These are phyloP conservation scores for Graptemys geographica DNA, from an alignment of 2,797 vertebrate genomes.

Conservation along the genomic window DNA sequence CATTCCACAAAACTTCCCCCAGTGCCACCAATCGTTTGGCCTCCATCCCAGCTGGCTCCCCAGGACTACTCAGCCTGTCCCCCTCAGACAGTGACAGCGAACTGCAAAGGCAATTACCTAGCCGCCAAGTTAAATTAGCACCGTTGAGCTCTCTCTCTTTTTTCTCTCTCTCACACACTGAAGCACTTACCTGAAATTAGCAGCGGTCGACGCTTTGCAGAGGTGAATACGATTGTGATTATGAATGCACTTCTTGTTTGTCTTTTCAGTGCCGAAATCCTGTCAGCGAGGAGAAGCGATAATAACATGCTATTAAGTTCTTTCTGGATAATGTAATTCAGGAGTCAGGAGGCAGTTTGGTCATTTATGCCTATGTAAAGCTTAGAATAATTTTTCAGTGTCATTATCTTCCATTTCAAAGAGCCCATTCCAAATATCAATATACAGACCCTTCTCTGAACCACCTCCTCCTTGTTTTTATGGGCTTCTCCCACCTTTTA, in stretches of 20 bases:
- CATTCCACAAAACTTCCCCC: neutral
- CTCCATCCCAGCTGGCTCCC: neutral
- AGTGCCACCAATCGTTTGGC: neutral
- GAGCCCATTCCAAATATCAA: constrained; percentile 74
- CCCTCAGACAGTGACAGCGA: constrained; percentile 33
- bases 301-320: constrained; percentile 86
- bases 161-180: neutral
- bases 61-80: neutral
- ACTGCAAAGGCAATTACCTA: constrained; percentile 42
- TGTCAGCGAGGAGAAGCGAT: constrained; percentile 82
- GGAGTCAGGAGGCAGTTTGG: constrained; percentile 84
- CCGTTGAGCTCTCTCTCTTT: neutral
- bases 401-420: constrained; percentile 84
- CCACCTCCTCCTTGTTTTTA: constrained; percentile 6
- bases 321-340: constrained; percentile 86
- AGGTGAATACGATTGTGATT: constrained; percentile 74
- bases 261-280: constrained; percentile 81
- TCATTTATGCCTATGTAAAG: constrained; percentile 85
- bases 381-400: constrained; percentile 83
- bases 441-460: constrained; percentile 52
- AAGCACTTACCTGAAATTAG: constrained; percentile 76
- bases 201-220: constrained; percentile 30
- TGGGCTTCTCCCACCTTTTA: constrained; percentile 62
- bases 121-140: neutral
- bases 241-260: constrained; percentile 80